Percentiles rank a stretch among this genome's conserved stretches.
Conservation (phyloP, 2,888 invertebrate species). For the Pachycephus smyrnensis region DNA sequence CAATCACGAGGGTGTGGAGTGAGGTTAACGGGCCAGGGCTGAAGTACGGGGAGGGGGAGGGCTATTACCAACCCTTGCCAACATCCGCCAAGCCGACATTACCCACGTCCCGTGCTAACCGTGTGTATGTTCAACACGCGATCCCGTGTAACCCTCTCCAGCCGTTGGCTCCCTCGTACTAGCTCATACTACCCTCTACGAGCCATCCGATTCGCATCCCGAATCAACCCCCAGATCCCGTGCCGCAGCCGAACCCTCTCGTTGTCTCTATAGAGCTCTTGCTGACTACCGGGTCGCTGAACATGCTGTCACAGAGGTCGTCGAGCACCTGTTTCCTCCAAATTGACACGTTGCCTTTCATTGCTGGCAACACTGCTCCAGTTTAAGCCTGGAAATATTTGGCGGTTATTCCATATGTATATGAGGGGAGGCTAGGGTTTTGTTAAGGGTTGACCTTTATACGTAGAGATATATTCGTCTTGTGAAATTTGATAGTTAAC, state of each 20-base stretch:
- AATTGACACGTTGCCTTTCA: conserved; percentile 58
- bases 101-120: conserved; percentile 44
- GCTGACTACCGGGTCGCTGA: conserved; percentile 42
- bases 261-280: conserved; percentile 39
- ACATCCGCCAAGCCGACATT: conserved; percentile 43
- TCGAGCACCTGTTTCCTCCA: conserved; percentile 63
- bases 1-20: conserved; percentile 47
- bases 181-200: not conserved
- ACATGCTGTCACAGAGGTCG: conserved; percentile 61
- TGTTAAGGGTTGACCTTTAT: not conserved
- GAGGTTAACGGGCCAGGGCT: conserved; percentile 4
- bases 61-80: conserved; percentile 51
- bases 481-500: not conserved
- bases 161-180: conserved; percentile 17
- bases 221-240: conserved; percentile 17
- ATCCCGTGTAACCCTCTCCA: conserved; percentile 60
- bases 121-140: conserved; percentile 63
- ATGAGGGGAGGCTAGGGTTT: not conserved
- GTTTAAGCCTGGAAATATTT: not conserved
- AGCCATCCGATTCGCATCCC: not conserved
- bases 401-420: not conserved
- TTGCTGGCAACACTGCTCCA: not conserved
- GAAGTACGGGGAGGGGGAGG: conserved; percentile 19
- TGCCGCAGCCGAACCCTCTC: conserved; percentile 27
- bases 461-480: not conserved